Conservation (phyloP, 2,797 vertebrate species). For the Halcyon smyrnensis region DNA sequence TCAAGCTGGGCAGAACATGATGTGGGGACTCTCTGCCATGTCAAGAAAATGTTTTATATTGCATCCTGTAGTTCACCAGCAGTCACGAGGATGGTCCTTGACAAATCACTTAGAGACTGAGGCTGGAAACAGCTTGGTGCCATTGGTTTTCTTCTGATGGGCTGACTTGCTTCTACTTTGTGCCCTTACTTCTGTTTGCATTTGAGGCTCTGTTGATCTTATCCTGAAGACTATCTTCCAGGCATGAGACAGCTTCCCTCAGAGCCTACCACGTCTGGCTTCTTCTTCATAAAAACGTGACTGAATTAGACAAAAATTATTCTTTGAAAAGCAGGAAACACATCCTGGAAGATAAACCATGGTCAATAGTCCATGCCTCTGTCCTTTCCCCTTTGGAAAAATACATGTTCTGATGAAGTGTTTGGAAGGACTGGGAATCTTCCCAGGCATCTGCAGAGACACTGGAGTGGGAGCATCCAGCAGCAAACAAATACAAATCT, state of each 20-base stretch:
- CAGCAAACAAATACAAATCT: neutral
- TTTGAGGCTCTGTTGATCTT: neutral
- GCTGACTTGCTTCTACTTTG: neutral
- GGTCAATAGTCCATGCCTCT: neutral
- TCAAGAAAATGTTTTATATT: rapidly evolving
- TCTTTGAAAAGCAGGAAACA: neutral
- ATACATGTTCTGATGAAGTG: neutral
- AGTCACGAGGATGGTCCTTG: neutral
- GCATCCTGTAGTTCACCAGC: neutral
- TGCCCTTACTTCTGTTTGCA: rapidly evolving
- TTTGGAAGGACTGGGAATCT: neutral
- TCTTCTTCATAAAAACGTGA: neutral
- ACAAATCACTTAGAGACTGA: neutral
- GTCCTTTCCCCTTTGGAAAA: neutral
- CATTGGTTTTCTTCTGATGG: neutral
- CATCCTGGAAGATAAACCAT: neutral
- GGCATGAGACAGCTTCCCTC: neutral
- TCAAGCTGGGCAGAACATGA: rapidly evolving
- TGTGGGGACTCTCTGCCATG: rapidly evolving
- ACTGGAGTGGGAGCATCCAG: neutral
- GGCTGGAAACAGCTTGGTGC: neutral
- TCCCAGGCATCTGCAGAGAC: neutral
- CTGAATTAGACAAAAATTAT: neutral
- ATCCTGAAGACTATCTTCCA: neutral
- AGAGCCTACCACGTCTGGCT: neutral